Evolutionary conservation across 2,113 vertebrate genomes (phyloP).

Genomic region (Antennarius striatus): DNA sequence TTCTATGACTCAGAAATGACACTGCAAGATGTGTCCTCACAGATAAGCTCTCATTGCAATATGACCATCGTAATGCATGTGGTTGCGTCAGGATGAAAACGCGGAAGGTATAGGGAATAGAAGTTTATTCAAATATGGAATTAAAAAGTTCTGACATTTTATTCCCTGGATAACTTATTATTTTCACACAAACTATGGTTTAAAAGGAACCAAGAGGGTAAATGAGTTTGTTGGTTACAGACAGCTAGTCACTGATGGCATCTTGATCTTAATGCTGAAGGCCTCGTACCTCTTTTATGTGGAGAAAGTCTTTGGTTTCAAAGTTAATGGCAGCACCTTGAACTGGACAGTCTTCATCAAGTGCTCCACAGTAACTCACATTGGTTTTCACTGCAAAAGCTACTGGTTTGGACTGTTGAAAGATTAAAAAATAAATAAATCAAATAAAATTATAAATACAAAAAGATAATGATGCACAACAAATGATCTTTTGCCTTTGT

Average conservation of each 20-base stretch:
- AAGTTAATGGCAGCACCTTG: constrained; percentile 95
- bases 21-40: not conserved
- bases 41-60: too few relatives aligned
- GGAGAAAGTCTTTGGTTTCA: constrained; percentile 96
- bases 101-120: too few relatives aligned
- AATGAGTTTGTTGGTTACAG: too few relatives aligned
- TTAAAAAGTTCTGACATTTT: too few relatives aligned
- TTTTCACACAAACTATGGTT: not conserved
- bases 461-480: not conserved
- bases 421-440: constrained; percentile 5
- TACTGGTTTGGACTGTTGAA: constrained; percentile 88
- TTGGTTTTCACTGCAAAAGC: constrained; percentile 96
- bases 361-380: constrained; percentile 91
- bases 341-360: constrained; percentile 89
- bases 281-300: constrained; percentile 92
- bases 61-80: too few relatives aligned
- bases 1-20: not conserved
- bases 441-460: not conserved
- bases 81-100: too few relatives aligned
- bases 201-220: not conserved
- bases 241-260: too few relatives aligned
- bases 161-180: too few relatives aligned
- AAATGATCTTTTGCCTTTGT: not conserved
- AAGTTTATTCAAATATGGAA: too few relatives aligned
- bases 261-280: not conserved